These are phyloP conservation scores for Trogon surrucura DNA, from an alignment of 2,113 vertebrate genomes.

Conservation along the genomic window DNA sequence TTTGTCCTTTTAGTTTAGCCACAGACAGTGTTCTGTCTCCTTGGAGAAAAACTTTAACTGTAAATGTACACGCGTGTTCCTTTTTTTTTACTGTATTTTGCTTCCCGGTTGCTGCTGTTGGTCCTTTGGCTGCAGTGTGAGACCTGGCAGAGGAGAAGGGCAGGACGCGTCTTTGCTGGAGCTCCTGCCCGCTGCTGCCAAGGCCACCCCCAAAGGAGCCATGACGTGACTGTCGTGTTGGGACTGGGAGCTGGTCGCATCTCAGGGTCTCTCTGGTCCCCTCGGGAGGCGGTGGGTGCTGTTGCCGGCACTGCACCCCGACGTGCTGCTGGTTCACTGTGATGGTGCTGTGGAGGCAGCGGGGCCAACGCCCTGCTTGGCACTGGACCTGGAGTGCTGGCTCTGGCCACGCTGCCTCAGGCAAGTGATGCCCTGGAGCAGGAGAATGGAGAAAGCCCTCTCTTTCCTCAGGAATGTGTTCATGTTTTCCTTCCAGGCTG, in stretches of 20 bases:
- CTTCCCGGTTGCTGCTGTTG: neutral
- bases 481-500: neutral
- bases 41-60: neutral
- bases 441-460: slow-evolving; percentile 17
- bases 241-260: neutral
- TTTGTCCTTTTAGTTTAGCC: slow-evolving; percentile 38
- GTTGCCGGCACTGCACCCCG: neutral
- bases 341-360: neutral
- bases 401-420: neutral
- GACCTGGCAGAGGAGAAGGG: neutral
- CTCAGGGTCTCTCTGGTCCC: neutral
- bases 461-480: slow-evolving; percentile 64
- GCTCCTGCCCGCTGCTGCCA: neutral
- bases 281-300: neutral
- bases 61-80: neutral
- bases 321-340: slow-evolving; percentile 39
- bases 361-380: neutral
- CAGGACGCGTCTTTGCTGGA: neutral
- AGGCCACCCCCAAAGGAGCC: neutral
- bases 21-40: neutral
- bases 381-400: neutral
- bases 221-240: neutral
- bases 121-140: neutral
- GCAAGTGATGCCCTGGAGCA: neutral
- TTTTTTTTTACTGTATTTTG: neutral